These are phyloP conservation scores for Sebastes minor DNA, from an alignment of 2,797 vertebrate genomes.

Conservation along the genomic window DNA sequence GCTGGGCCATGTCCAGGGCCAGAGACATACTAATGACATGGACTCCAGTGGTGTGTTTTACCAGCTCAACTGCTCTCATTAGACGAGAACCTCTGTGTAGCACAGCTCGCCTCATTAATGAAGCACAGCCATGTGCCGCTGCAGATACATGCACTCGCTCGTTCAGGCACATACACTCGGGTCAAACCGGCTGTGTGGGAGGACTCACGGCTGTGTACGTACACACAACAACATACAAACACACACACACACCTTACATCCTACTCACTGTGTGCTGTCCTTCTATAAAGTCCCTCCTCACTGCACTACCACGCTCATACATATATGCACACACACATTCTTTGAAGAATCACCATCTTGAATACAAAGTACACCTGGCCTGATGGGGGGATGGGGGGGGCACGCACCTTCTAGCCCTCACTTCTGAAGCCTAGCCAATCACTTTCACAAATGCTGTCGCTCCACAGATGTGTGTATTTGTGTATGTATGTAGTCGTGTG, in stretches of 20 bases:
- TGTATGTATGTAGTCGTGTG: constrained; percentile 17
- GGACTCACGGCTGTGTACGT: constrained; percentile 61
- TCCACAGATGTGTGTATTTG: constrained; percentile 45
- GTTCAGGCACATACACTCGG: constrained; percentile 60
- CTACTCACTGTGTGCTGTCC: constrained; percentile 61
- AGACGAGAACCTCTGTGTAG: constrained; percentile 92
- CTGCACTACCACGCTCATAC: constrained; percentile 44
- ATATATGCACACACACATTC: constrained; percentile 64
- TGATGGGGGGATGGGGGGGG: constrained; percentile 78
- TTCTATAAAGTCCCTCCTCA: constrained; percentile 62
- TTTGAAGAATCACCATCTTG: constrained; percentile 64
- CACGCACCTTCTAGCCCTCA: constrained; percentile 25
- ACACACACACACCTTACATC: constrained; percentile 49
- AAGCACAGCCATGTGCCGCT: constrained; percentile 96
- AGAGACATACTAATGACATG: constrained; percentile 79
- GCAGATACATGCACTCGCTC: constrained; percentile 78
- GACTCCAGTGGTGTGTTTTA: constrained; percentile 83
- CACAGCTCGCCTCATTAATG: constrained; percentile 93
- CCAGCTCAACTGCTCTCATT: constrained; percentile 98
- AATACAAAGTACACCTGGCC: constrained; percentile 76
- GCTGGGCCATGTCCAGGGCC: constrained; percentile 63
- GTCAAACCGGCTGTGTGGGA: constrained; percentile 78
- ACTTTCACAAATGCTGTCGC: constrained; percentile 27
- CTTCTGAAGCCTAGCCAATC: constrained; percentile 35
- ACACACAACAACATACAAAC: constrained; percentile 25